A percentile compares a stretch with the other conserved stretches of the same genome.
phyloP scores from a whole-genome alignment of 2,888 invertebrate species.

The Ophion ventricosus region DNA sequence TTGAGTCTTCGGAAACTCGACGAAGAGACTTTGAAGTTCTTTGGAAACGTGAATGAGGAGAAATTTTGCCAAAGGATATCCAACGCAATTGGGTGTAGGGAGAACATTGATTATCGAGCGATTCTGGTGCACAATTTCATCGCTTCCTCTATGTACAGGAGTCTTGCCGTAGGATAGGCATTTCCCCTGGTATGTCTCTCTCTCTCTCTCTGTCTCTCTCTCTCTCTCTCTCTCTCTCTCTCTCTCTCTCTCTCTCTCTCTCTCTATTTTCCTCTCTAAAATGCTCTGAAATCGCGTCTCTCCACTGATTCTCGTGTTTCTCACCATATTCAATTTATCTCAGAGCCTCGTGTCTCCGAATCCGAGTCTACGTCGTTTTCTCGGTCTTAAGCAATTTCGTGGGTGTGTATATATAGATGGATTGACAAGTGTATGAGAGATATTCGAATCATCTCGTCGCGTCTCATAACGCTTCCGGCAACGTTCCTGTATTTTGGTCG shows the following conservation, averaged over 20 bases:
- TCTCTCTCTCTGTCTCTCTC: neutral
- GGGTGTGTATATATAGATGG: neutral
- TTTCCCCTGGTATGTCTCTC: neutral
- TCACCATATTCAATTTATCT: constrained; percentile 12
- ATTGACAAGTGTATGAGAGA: constrained; percentile 54
- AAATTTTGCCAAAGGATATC: neutral
- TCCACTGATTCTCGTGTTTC: neutral
- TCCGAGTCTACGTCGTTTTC: neutral
- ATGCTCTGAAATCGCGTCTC: neutral
- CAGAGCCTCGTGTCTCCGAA: neutral
- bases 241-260: neutral
- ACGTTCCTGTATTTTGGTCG: constrained; percentile 72
- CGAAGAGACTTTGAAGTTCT: neutral
- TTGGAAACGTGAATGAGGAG: neutral
- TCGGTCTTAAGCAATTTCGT: neutral
- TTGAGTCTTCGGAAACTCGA: neutral
- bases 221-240: neutral
- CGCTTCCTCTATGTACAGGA: neutral
- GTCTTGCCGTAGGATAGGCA: neutral
- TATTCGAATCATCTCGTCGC: constrained; percentile 76
- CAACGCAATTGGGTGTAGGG: neutral
- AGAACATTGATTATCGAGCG: neutral
- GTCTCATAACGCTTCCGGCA: constrained; percentile 51
- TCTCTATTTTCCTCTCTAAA: neutral
- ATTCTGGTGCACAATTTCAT: neutral